Base-by-base conservation (phyloP, 1,140 invertebrate species). In the Penaeus vannamei region DNA sequence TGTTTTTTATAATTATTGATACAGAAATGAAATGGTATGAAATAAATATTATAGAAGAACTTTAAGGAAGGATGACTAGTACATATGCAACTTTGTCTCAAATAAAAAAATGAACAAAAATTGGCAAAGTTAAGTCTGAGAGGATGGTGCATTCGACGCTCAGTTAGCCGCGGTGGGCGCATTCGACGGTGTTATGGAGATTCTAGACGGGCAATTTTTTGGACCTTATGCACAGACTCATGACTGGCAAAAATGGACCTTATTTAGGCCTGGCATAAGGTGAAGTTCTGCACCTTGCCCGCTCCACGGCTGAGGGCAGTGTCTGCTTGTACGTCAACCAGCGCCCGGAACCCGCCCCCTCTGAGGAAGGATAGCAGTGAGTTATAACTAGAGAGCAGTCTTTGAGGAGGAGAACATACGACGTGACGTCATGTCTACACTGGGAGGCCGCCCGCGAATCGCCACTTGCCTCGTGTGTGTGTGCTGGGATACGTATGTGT, bases 191-290 rank as follows among this genome's bases (percentile, higher is more conserved):
- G 83, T 77, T 86, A 61, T 80, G 76, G 46, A 79, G 76, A 86
- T 29, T 79, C 85, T 86, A 86, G 85, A 86, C 85, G 85, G 85
- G 85, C 85, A 53, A 53, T 53, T 53, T 53, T 53, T 53, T 53
- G 53, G 53, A 53, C 53, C 53, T 53, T 53, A 53, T 53, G 53
- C 53, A 53, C 53, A 79, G 76, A 86, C 26, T 77, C 85, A 79
- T 79, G 85, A 86, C 85, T 72, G 85, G 85, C 85, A 89, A 89
- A 89, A 84, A 84, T 89, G 87, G 87, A 89, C 87, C 86, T 86
- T 86, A 86, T 89, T 89, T 89, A 79, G 87, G 87, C 46, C 87
- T 89, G 87, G 87, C 87, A 89, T 89, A 89, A 84, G 87, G 87
- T 59, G 87, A 89, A 53, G 82, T 89, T 84, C 87, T 84, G 87